Evolutionary conservation across 53 echinoderm and acorn worm species (phyloP).

Genomic region (Antedon mediterranea): DNA sequence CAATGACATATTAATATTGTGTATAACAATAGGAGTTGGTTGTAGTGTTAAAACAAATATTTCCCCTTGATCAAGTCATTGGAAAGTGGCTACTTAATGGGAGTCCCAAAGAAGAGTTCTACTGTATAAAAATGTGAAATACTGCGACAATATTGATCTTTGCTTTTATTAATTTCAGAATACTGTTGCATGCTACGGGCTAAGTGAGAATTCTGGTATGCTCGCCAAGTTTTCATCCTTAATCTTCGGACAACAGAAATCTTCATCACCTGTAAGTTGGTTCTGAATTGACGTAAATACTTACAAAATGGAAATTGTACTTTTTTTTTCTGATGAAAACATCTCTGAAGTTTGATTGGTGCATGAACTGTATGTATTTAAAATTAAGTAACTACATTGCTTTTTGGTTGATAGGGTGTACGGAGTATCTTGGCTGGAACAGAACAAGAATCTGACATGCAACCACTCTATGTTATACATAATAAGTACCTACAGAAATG

Average conservation of each 20-base stretch:
- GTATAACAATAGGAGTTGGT: too few relatives aligned
- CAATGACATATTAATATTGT: too few relatives aligned
- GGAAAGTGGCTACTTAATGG: too few relatives aligned
- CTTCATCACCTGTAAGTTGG: constrained; percentile 28
- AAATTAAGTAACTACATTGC: too few relatives aligned
- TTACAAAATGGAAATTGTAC: background rate
- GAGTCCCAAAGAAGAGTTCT: too few relatives aligned
- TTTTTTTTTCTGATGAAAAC: background rate
- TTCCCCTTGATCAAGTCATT: too few relatives aligned
- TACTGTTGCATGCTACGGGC: constrained; percentile 54
- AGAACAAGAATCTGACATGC: constrained; percentile 11
- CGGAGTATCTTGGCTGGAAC: constrained; percentile 2
- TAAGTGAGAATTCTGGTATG: constrained; percentile 77
- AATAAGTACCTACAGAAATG: constrained; percentile 83
- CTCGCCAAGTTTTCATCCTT: constrained; percentile 75
- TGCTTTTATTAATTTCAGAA: constrained; percentile 36
- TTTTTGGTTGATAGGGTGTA: background rate
- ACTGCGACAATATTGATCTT: too few relatives aligned
- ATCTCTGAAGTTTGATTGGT: background rate
- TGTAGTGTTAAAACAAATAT: too few relatives aligned
- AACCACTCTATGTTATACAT: constrained; percentile 50
- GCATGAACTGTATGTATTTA: background rate
- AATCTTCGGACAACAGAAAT: constrained; percentile 71
- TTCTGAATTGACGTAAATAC: background rate
- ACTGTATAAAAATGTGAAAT: too few relatives aligned